Evolutionary conservation across 2,113 vertebrate genomes (phyloP).

Genomic region (Oncorhynchus mykiss): DNA sequence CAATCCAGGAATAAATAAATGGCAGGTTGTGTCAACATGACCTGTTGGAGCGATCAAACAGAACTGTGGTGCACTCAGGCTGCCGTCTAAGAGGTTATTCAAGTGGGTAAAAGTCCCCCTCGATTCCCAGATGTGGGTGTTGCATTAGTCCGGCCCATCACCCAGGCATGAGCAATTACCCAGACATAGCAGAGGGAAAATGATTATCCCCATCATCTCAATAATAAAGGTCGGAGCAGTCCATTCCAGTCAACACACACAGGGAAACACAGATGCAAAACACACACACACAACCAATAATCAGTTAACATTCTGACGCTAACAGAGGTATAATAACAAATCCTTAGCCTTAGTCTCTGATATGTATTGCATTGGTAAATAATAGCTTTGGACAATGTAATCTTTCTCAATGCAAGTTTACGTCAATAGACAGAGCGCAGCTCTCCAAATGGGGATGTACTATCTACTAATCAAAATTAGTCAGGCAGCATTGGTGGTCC

Average conservation of each 20-base stretch:
- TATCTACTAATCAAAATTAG: neutral
- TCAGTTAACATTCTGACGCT: neutral
- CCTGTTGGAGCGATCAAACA: too few species aligned
- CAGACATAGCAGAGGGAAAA: slow-evolving; percentile 78
- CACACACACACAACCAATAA: neutral
- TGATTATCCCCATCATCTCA: slow-evolving; percentile 59
- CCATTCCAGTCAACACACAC: slow-evolving; percentile 14
- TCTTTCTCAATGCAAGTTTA: neutral
- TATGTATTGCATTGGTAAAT: neutral
- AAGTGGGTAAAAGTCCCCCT: too few species aligned
- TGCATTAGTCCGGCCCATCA: slow-evolving; percentile 69
- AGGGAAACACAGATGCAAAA: neutral
- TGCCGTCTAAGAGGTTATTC: too few species aligned
- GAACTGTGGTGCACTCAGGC: too few species aligned
- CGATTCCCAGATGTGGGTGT: slow-evolving; percentile 45
- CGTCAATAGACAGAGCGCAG: neutral
- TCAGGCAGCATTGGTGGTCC: neutral
- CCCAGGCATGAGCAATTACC: slow-evolving; percentile 73
- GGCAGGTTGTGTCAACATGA: too few species aligned
- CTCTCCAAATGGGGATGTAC: neutral
- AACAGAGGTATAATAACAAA: neutral
- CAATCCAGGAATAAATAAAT: too few species aligned
- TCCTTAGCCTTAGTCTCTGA: neutral
- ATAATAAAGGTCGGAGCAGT: neutral
- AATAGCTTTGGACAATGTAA: neutral